Conservation (phyloP, 2,797 vertebrate species). For the Dermochelys coriacea region DNA sequence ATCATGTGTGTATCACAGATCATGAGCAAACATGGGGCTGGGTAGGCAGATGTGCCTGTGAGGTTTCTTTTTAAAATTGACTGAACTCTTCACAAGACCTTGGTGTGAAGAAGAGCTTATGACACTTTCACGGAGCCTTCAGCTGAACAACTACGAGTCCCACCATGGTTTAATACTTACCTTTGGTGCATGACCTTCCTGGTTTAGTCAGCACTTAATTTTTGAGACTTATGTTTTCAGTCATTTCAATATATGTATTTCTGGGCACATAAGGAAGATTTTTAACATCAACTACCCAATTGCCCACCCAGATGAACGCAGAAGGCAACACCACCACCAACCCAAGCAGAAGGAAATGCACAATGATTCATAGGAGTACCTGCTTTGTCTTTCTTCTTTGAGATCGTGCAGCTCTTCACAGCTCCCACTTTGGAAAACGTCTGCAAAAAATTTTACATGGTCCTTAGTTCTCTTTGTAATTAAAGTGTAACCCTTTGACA, state of each 20-base stretch:
- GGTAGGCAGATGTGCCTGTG: neutral
- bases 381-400: conserved; percentile 94
- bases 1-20: neutral
- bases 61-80: neutral
- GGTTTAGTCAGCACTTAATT: accelerated
- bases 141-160: neutral
- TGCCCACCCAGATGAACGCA: conserved; percentile 33
- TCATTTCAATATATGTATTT: conserved; percentile 36
- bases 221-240: conserved; percentile 34
- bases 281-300: neutral
- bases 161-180: neutral
- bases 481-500: neutral
- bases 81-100: neutral
- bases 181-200: neutral
- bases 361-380: conserved; percentile 80
- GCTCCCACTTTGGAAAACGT: conserved; percentile 90
- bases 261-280: neutral
- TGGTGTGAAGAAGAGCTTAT: neutral
- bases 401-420: conserved; percentile 91
- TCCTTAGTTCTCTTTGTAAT: conserved; percentile 50
- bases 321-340: neutral
- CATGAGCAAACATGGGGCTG: neutral
- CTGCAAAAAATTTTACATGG: conserved; percentile 79
- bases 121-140: neutral
- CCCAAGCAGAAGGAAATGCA: conserved; percentile 36